phyloP scores from a whole-genome alignment of 2,797 vertebrate species.

The Prunella strophiata region DNA sequence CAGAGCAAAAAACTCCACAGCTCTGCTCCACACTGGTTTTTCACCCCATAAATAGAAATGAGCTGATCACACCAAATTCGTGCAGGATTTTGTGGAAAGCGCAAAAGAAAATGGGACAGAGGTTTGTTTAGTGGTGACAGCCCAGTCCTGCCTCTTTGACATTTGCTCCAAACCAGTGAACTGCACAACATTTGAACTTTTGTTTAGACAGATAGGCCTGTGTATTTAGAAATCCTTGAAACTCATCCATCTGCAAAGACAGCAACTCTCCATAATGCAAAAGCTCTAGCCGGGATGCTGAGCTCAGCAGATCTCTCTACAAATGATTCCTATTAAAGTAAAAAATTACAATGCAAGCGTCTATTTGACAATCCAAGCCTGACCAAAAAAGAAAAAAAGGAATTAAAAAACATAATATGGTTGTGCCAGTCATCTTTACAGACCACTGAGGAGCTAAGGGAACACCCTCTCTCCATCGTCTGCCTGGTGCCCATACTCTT shows the following conservation, averaged over 20 bases:
- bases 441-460: background rate
- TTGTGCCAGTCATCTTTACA: background rate
- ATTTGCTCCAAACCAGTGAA: slow-evolving; percentile 61
- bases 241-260: slow-evolving; percentile 65
- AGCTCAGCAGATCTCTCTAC: slow-evolving; percentile 63
- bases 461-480: rapidly evolving
- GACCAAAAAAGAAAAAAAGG: slow-evolving; percentile 6
- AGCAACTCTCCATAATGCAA: slow-evolving; percentile 62
- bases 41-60: background rate
- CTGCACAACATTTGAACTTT: slow-evolving; percentile 63
- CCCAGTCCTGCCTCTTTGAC: slow-evolving; percentile 34
- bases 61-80: background rate
- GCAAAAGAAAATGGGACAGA: background rate
- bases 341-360: slow-evolving; percentile 60
- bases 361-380: slow-evolving; percentile 60
- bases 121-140: slow-evolving; percentile 36
- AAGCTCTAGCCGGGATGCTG: slow-evolving; percentile 43
- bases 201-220: slow-evolving; percentile 60
- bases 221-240: slow-evolving; percentile 66
- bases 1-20: background rate
- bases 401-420: slow-evolving; percentile 13
- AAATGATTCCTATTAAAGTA: slow-evolving; percentile 68
- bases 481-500: background rate
- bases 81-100: background rate
- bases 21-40: background rate